Evolutionary conservation across 2,113 vertebrate genomes (phyloP).

Genomic region (Strix aluco): DNA sequence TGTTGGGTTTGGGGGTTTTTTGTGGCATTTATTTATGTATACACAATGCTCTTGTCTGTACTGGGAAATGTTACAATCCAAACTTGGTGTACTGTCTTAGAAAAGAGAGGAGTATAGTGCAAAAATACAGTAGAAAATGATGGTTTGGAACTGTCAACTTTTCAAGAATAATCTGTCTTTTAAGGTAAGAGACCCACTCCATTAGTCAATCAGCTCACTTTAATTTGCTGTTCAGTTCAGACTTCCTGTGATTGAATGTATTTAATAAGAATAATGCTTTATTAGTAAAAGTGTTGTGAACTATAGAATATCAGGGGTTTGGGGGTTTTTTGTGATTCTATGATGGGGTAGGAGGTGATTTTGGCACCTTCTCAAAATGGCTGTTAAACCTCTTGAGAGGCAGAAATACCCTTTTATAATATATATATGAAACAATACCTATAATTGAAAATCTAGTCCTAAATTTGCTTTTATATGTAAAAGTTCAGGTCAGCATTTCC

Average conservation of each 20-base stretch:
- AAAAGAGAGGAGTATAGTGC: background rate
- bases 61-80: background rate
- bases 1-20: background rate
- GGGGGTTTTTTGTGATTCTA: background rate
- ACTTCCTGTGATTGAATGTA: slow-evolving; percentile 10
- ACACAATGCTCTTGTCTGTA: background rate
- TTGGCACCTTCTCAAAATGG: background rate
- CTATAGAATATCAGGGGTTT: background rate
- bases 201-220: slow-evolving; percentile 28
- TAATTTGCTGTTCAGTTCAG: background rate
- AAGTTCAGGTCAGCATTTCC: background rate
- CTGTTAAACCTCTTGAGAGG: background rate
- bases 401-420: background rate
- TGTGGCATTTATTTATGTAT: background rate
- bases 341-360: background rate
- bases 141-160: background rate
- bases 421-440: background rate
- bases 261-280: slow-evolving; percentile 3
- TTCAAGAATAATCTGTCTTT: background rate
- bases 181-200: background rate
- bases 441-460: background rate
- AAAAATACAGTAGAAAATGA: background rate
- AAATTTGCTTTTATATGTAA: background rate
- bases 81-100: too few species aligned
- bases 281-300: slow-evolving; percentile 20